Percentiles rank a stretch among this genome's conserved stretches.
Evolutionary conservation across 1,140 invertebrate genomes (phyloP).

Genomic region (Sitodiplosis mosellana): DNA sequence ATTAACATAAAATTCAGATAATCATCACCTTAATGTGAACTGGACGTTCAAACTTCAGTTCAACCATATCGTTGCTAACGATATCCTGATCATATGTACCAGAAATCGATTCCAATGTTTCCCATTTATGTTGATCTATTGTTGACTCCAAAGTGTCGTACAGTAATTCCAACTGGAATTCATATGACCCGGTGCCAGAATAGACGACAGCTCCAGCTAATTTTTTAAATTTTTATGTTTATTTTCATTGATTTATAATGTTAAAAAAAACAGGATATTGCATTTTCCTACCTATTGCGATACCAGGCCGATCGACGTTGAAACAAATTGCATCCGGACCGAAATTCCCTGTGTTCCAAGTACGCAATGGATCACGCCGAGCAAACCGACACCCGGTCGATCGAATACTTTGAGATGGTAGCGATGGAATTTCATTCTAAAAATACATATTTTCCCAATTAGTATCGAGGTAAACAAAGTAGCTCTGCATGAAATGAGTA

Average conservation of each 20-base stretch:
- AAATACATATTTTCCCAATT: too few species aligned
- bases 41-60: conserved; percentile 80
- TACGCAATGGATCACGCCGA: conserved; percentile 66
- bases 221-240: too few species aligned
- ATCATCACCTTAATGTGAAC: conserved; percentile 60
- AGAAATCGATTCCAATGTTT: conserved; percentile 20
- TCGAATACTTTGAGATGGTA: conserved; percentile 42
- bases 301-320: conserved; percentile 73
- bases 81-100: conserved; percentile 29
- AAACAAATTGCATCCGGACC: conserved; percentile 94
- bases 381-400: conserved; percentile 80
- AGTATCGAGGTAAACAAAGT: background rate
- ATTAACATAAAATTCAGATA: too few species aligned
- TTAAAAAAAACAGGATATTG: too few species aligned
- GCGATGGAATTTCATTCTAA: conserved; percentile 35
- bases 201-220: conserved; percentile 48
- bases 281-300: conserved; percentile 67
- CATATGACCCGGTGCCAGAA: conserved; percentile 67
- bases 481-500: conserved; percentile 4
- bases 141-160: conserved; percentile 45
- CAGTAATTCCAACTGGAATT: conserved; percentile 81
- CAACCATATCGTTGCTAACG: conserved; percentile 54
- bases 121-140: conserved; percentile 27
- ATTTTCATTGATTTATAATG: too few species aligned
- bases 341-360: conserved; percentile 94